These are phyloP conservation scores for Oriolus oriolus DNA, from an alignment of 2,113 vertebrate genomes.

Conservation along the genomic window DNA sequence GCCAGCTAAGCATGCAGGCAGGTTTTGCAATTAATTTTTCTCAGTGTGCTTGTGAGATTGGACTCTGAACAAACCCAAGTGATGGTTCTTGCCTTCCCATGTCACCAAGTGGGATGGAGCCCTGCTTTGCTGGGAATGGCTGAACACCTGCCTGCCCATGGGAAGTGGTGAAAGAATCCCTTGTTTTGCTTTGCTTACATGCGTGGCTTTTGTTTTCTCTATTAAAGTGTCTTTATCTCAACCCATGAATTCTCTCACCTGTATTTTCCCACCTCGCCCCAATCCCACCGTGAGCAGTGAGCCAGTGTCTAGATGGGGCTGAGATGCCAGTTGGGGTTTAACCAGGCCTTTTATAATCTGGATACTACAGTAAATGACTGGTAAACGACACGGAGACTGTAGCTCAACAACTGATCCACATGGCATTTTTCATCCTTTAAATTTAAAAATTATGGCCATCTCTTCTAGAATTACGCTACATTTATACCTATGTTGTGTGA, in stretches of 20 bases:
- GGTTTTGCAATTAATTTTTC: background rate
- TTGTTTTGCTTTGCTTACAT: rapidly evolving
- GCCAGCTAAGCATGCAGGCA: background rate
- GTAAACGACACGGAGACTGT: background rate
- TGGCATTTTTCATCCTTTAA: background rate
- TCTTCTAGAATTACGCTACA: background rate
- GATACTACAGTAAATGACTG: background rate
- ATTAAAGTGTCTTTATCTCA: background rate
- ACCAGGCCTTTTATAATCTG: background rate
- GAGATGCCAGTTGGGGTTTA: background rate
- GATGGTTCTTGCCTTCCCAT: background rate
- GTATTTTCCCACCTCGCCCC: background rate
- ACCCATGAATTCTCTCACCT: background rate
- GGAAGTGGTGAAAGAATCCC: background rate
- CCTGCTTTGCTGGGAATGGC: background rate
- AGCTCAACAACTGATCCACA: background rate
- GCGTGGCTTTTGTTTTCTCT: background rate
- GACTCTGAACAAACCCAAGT: background rate
- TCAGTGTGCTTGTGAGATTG: rapidly evolving
- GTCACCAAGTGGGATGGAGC: rapidly evolving
- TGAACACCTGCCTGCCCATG: background rate
- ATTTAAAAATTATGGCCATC: background rate
- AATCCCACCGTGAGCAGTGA: background rate
- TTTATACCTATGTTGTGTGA: background rate
- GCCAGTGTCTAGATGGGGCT: background rate